Base-by-base conservation (phyloP, 2,113 vertebrate genomes). In the human region DNA sequence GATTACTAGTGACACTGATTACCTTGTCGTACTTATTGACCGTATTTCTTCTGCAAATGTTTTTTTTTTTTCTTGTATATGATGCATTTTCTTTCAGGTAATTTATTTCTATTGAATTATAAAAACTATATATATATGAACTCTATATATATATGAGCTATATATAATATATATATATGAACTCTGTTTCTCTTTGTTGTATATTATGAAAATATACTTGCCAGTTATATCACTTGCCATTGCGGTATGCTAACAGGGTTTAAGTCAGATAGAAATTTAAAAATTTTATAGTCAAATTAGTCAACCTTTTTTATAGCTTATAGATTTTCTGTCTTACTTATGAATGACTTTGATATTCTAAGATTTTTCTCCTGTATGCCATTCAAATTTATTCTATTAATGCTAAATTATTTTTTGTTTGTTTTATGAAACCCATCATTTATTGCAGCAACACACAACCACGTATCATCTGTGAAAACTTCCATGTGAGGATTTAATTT, bases 41-140 rank as follows among this genome's bases (percentile, higher is more conserved):
- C 40, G 0, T 30, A 64, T 90, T 90, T 85, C 32, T 64, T 92
- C 18, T 52, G 35, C 64, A 81, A 68, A 59, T 57, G 32, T 76
- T 87, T 18, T 86, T 82, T 82, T 82, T 1, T 92, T 93, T 90
- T 72, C 25, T 50, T 40, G 10, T 57, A 16, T 5, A 55, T 93
- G 43, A 61, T 6, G 93, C 3, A n/a, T 90, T 93, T 73, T 70
- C 45, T 40, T 83, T 87, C 23, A 72, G 5, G 8, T 61, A 92
- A 22, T 95, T 68, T 94, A 89, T 82, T 92, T 92, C 82, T 48
- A 90, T 93, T 82, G n/a, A 76, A 82, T 90, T 87, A 90, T 85
- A 57, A 80, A 70, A 92, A 16, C 17, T 55, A 52, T 52, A 52
- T 55, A 20, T 55, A 55, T 55, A 55, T 55, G 7, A 20, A 20